Base-by-base conservation (phyloP, 2,113 vertebrate species). In the Cromileptes altivelis region DNA sequence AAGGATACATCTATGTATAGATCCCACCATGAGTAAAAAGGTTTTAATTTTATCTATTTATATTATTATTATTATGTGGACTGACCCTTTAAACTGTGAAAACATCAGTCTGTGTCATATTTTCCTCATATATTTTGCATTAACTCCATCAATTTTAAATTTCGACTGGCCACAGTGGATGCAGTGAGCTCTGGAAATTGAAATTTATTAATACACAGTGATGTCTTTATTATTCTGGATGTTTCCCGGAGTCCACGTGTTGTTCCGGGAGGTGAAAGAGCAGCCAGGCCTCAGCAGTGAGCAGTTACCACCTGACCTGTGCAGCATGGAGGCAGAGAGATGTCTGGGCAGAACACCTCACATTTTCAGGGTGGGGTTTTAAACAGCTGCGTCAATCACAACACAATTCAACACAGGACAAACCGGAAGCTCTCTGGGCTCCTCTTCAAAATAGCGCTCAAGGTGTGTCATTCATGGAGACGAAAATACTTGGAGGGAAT, bases 361-460 rank as follows among this genome's bases (percentile, higher is more conserved):
- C 74, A 56, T 80, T 88, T 87, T 81, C 86, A 93, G 93, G 91
- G 93, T 93, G 92, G 91, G 93, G 90, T 88, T 92, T 84, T 56
- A 69, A 76, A 63, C 8, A 70, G 47, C 57, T 23, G 47, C 57
- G 18, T 85, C 77, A 88, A 91, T 75, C 2, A 74, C 2, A 14
- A 75, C 12, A 13, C 1, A 70, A 6, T 45, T 3, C 0, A n/a
- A 30, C 2, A 4, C 0, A 49, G 30, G 9, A 5, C 9, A 3
- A 0, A 56, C 27, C 18, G 40, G 76, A 76, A 55, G 53, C 55
- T 42, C 5, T 4, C 6, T 0, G 8, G 9, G 12, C 12, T 33
- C n/a, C 5, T 42, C 40, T 91, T 86, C 90, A 88, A 84, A 92
- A 80, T 91, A 89, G 15, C 13, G 7, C 45, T 19, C 2, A 37